Conservation (phyloP, 2,797 vertebrate species). For the Phrynocephalus forsythii region DNA sequence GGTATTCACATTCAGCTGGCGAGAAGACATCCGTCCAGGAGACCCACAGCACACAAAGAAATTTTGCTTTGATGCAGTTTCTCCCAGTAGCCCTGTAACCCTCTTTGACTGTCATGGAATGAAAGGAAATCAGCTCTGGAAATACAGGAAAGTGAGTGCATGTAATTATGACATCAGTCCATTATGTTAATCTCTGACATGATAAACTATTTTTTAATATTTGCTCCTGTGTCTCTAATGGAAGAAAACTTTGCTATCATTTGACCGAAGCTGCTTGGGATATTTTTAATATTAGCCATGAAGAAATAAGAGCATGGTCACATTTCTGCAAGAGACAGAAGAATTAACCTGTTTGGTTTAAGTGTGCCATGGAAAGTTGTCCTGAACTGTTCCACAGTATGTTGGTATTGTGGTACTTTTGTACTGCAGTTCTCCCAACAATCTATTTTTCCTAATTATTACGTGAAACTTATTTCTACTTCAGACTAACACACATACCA, state of each 20-base stretch:
- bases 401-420: not conserved
- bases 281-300: not conserved
- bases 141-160: constrained; percentile 87
- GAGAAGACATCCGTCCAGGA: constrained; percentile 92
- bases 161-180: not conserved
- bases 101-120: constrained; percentile 96
- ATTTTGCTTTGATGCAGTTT: constrained; percentile 93
- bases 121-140: constrained; percentile 97
- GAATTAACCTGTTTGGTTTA: not conserved
- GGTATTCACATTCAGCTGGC: constrained; percentile 95
- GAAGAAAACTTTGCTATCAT: constrained; percentile 14
- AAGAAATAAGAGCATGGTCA: not conserved
- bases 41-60: constrained; percentile 96
- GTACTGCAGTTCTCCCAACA: not conserved
- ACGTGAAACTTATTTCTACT: not conserved
- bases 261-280: not conserved
- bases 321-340: not conserved
- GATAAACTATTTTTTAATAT: constrained; percentile 25
- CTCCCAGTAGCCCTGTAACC: constrained; percentile 91
- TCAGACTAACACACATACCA: not conserved
- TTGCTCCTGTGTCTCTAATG: not conserved
- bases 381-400: not conserved
- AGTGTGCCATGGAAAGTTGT: not conserved
- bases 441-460: not conserved
- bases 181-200: not conserved